phyloP scores from a whole-genome alignment of 2,113 vertebrate genomes.

The Trachemys scripta region DNA sequence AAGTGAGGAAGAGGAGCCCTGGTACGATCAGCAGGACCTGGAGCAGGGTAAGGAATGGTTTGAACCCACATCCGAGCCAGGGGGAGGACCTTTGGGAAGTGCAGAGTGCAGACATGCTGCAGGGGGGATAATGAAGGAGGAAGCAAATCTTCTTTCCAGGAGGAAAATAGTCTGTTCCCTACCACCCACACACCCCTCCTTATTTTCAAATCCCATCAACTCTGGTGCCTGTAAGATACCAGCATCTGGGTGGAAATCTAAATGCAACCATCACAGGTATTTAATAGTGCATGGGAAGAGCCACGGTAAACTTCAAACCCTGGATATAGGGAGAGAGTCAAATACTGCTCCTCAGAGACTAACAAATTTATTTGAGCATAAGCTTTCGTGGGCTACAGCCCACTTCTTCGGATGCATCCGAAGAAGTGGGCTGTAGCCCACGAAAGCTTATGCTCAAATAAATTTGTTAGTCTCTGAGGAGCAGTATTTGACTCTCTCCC shows the following conservation, averaged over 20 bases:
- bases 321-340: not conserved
- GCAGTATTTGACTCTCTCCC: not conserved
- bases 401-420: no score
- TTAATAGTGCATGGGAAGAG: not conserved
- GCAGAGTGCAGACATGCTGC: not conserved
- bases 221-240: not conserved
- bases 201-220: not conserved
- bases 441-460: no score
- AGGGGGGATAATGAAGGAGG: not conserved
- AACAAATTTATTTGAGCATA: no score
- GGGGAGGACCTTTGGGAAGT: not conserved
- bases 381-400: no score
- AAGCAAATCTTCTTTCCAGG: not conserved
- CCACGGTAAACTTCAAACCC: conserved; percentile 29
- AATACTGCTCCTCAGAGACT: not conserved
- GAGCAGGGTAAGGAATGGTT: conserved; percentile 89
- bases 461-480: no score
- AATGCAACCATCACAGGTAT: not conserved
- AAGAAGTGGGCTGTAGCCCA: no score
- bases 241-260: not conserved
- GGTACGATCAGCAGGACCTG: conserved; percentile 97
- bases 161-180: not conserved
- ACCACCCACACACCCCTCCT: not conserved
- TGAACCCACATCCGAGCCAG: not conserved
- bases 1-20: conserved; percentile 95